Base-by-base conservation (phyloP, 2,113 vertebrate genomes). In the Sinocyclocheilus maitianheensis region DNA sequence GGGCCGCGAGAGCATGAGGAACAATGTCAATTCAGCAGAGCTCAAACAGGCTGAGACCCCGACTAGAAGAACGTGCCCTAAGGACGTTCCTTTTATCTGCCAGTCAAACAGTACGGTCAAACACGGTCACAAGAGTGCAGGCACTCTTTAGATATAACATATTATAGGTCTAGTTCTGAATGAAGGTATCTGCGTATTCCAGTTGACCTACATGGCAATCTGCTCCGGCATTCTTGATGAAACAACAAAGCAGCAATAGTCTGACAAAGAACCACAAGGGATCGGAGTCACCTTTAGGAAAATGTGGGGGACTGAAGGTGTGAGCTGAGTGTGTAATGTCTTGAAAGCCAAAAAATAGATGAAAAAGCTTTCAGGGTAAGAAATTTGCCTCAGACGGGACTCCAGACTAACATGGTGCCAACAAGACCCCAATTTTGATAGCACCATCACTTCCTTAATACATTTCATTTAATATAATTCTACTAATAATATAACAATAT, bases 11-110 rank as follows among this genome's bases (percentile, higher is more conserved):
- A 91, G 92, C 84, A 89, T 72, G 82, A 86, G 90, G 89, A 92
- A 89, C 87, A 79, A 87, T 88, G 91, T 90, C 88, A 91, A 91
- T 91, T 92, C 88, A 91, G 88, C 91, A 62, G 76, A 86, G 89
- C 90, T 93, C 90, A 90, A 88, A 91, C 91, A 90, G 90, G 92
- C 93, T 91, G 92, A 93, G 91, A 86, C 90, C 92, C 93, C 91
- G 91, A 92, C 92, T 91, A 90, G 63, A 86, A 87, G 91, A 91
- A 91, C 86, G 87, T 90, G 91, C 91, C 94, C 92, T 51, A 13
- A 86, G 92, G 93, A 92, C 82, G 84, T 88, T 92, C 90, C 91
- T 91, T 90, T 91, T 84, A 90, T 88, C 67, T 72, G 91, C 90
- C 91, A 91, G 90, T 92, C 92, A 92, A 90, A 83, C 86, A n/a